Percentiles rank a stretch among this genome's conserved stretches.
phyloP scores from a whole-genome alignment of 2,113 vertebrate species.

The Cynocephalus volans region DNA sequence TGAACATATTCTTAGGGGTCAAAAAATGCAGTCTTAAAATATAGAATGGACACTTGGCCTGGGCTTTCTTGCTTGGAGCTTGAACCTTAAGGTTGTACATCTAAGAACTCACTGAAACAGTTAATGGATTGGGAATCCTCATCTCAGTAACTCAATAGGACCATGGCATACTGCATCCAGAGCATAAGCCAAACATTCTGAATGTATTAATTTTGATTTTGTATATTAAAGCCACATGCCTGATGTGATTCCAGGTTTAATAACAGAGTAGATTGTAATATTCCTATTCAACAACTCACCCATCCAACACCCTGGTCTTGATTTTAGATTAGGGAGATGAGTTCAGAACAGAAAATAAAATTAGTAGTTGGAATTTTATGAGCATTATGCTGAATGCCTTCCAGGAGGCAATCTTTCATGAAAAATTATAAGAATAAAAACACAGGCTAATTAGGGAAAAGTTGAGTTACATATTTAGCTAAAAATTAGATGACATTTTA shows the following conservation, averaged over 20 bases:
- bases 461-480: slow-evolving; percentile 37
- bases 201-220: not conserved
- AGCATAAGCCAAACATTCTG: not conserved
- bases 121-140: not conserved
- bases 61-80: not conserved
- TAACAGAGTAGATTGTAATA: not conserved
- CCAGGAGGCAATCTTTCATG: not conserved
- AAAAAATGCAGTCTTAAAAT: slow-evolving; percentile 4
- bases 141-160: not conserved
- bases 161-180: not conserved
- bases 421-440: slow-evolving; percentile 38
- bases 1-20: not conserved
- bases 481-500: slow-evolving; percentile 24
- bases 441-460: not conserved
- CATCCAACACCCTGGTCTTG: not conserved
- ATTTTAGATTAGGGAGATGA: not conserved
- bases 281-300: not conserved
- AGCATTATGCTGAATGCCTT: slow-evolving; percentile 37
- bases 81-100: not conserved
- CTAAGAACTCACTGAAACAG: not conserved
- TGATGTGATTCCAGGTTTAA: slow-evolving; percentile 10
- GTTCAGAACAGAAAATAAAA: slow-evolving; percentile 43
- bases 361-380: slow-evolving; percentile 27
- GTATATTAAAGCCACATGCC: not conserved
- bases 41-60: not conserved